phyloP scores from a whole-genome alignment of 2,888 invertebrate genomes.

The Seira musarum region DNA sequence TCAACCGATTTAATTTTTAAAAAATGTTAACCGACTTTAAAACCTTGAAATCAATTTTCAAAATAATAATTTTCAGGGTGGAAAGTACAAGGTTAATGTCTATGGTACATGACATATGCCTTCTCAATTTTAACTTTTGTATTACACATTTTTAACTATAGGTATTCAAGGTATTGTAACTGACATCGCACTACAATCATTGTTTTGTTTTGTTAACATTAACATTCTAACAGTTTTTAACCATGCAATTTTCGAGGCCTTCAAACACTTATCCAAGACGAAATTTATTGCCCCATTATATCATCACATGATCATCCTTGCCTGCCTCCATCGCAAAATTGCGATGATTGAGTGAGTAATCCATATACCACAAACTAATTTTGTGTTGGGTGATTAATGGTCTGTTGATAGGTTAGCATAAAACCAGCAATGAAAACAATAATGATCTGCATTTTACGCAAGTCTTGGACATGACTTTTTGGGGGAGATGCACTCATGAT shows the following conservation, averaged over 20 bases:
- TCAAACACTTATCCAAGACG: conserved; percentile 18
- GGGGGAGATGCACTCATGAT: too few relatives aligned
- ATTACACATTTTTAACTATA: too few relatives aligned
- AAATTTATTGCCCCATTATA: conserved; percentile 38
- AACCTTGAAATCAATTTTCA: background rate
- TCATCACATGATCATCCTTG: conserved; percentile 28
- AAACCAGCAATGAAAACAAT: too few relatives aligned
- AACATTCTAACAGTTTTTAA: too few relatives aligned
- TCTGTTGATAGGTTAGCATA: background rate
- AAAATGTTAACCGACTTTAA: background rate
- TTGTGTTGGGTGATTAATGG: conserved; percentile 8
- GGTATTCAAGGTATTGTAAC: too few relatives aligned
- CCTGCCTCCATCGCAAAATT: too few relatives aligned
- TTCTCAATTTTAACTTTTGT: too few relatives aligned
- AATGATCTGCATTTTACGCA: too few relatives aligned
- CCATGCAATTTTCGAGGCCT: conserved; percentile 31
- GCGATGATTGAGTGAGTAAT: too few relatives aligned
- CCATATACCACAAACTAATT: background rate
- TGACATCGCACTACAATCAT: too few relatives aligned
- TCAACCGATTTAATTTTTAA: conserved; percentile 31
- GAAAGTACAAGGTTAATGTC: conserved; percentile 31
- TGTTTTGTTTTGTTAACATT: too few relatives aligned
- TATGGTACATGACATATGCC: too few relatives aligned
- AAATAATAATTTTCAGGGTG: background rate
- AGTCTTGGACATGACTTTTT: background rate